Evolutionary conservation across 2,888 invertebrate genomes (phyloP), one percentile per base, ranked within the genome.

Genomic region (Apodemia hepburni): DNA sequence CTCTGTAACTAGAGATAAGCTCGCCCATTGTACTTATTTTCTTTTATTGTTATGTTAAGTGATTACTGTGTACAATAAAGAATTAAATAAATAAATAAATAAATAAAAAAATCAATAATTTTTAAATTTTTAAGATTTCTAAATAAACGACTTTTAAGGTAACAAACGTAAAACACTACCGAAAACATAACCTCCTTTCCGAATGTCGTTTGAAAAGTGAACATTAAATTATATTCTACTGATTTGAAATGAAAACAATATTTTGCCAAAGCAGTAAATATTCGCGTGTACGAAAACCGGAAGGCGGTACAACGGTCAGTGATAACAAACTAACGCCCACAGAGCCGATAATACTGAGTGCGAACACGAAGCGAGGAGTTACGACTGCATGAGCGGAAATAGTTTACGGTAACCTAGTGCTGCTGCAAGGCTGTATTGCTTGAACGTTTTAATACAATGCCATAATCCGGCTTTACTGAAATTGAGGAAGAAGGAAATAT

Each of bases 331-430:
- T n/a, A 42, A 45, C 60, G 54, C 54, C 54, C 54, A 22, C 45
- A 22, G 27, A 59, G 22, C 60, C 62, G 58, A 58, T 62, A 58
- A 57, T 58, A 58, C 33, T 18, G 35, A 45, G 62, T 62, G 62
- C 58, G 62, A 62, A 62, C 62, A 58, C 33, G 58, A 58, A 45
- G 47, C 58, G 33, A 33, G 58, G 58, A 62, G 62, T 60, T 60
- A 60, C 60, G 60, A 22, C 45, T 60, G 60, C 47, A 45, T 58
- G 61, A 18, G 18, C 62, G 62, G 62, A 62, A 62, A 62, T 59
- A 62, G 62, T 59, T 58, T 47, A 62, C 47, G n/a, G 54, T 27
- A 57, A 57, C 54, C 27, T 27, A 57, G 54, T 57, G 54, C 11
- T 54, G 27, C 27, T 57, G 54, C 29, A 57, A 57, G 7, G 27